Evolutionary conservation across 2,888 invertebrate species (phyloP), one percentile per base, ranked within the genome.

Genomic region (Subacronicta megacephala): DNA sequence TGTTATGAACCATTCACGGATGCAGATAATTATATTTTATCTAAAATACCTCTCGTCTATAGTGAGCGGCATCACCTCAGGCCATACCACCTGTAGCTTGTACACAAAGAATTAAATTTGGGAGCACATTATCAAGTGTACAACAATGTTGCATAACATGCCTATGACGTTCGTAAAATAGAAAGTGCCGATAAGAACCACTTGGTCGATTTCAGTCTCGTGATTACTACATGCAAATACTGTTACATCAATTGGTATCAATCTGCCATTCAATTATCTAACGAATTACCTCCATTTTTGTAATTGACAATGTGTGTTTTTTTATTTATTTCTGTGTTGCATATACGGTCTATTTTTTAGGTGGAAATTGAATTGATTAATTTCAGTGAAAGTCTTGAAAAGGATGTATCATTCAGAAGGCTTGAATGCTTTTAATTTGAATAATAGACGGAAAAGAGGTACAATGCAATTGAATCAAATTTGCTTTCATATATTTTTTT

Each of bases 161-260:
- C 70, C 70, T 71, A 67, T 70, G 68, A 77, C 74, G 78, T 59
- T 58, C 64, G 77, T 69, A 72, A 81, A 83, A 80, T 86, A 83
- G 86, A 87, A 87, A 87, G 87, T 85, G 57, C n/a, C 75, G 78
- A 85, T 81, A 83, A 78, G 62, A 77, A 53, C 62, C 65, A 57
- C 43, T 74, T 77, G 77, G 81, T 84, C 86, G 77, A 75, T 82
- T 83, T 82, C 83, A 83, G 81, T 69, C 66, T 76, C 75, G 76
- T 31, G 31, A 31, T 79, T 77, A 74, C 75, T 71, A 72, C 78
- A 84, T 82, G 83, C 81, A 82, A 84, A 84, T 83, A 73, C 53
- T 73, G 68, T 82, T 81, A 77, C 80, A 78, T 80, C 77, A 65
- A 78, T 71, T 70, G 62, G 55, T 77, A 75, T 71, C 69, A 70